phyloP scores from a whole-genome alignment of 2,888 invertebrate genomes.

The Yponomeuta sedellus region DNA sequence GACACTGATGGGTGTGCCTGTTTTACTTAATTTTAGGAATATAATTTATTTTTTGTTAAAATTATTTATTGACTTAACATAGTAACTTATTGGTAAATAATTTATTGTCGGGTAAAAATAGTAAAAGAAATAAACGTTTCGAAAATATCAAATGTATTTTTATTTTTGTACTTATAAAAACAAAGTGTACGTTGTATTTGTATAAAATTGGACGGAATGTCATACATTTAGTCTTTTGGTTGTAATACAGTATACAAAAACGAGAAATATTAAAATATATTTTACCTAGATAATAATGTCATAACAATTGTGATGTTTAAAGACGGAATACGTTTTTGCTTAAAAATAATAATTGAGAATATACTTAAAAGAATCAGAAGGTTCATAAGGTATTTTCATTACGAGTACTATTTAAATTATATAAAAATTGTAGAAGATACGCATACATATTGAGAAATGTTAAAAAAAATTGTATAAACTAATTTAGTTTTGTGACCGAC shows the following conservation, averaged over 20 bases:
- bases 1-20: too few relatives aligned
- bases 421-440: background rate
- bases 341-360: background rate
- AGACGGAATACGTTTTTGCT: background rate
- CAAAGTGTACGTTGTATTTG: background rate
- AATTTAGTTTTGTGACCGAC: background rate
- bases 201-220: background rate
- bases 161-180: background rate
- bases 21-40: too few relatives aligned
- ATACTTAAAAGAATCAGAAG: background rate
- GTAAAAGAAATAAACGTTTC: background rate
- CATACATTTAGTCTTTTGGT: too few relatives aligned
- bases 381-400: too few relatives aligned
- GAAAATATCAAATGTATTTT: slow-evolving; percentile 6
- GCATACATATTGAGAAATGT: too few relatives aligned
- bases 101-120: background rate
- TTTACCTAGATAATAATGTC: background rate
- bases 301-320: background rate
- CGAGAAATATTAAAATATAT: background rate
- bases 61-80: background rate
- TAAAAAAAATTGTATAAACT: background rate
- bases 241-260: background rate
- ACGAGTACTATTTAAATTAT: too few relatives aligned
- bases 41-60: background rate
- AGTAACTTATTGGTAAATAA: background rate